A percentile compares a stretch with the other conserved stretches of the same genome.
Evolutionary conservation across 2,113 vertebrate species (phyloP).

Genomic region (Phodopus roborovskii): DNA sequence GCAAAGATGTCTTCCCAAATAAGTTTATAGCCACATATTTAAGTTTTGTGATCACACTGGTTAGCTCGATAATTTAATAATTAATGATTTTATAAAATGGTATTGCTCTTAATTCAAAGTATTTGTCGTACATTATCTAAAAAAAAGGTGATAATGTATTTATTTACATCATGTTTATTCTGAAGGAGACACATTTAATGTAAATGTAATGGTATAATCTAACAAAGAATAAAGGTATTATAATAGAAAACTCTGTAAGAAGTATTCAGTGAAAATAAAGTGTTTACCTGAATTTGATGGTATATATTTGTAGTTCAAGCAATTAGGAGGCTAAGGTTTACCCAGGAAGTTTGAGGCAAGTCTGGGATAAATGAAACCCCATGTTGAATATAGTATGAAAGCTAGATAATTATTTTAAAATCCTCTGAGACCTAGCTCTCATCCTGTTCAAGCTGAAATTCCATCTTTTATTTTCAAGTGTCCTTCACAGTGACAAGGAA

Average conservation of each 20-base stretch:
- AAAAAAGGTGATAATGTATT: background rate
- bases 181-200: background rate
- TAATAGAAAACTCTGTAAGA: background rate
- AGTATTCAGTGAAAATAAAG: background rate
- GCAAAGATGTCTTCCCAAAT: background rate
- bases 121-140: background rate
- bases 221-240: background rate
- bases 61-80: slow-evolving; percentile 21
- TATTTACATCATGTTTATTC: background rate
- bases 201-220: background rate
- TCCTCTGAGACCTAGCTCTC: background rate
- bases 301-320: background rate
- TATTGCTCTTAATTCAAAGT: slow-evolving; percentile 5
- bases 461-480: background rate
- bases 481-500: background rate
- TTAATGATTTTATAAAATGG: background rate
- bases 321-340: too few species aligned
- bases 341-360: too few species aligned
- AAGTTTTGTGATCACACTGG: background rate
- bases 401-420: background rate
- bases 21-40: background rate
- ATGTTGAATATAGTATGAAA: too few species aligned
- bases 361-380: too few species aligned
- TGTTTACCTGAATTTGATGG: background rate
- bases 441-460: background rate